Base-by-base conservation (phyloP, 2,888 invertebrate species). In the Cloeon dipterum region DNA sequence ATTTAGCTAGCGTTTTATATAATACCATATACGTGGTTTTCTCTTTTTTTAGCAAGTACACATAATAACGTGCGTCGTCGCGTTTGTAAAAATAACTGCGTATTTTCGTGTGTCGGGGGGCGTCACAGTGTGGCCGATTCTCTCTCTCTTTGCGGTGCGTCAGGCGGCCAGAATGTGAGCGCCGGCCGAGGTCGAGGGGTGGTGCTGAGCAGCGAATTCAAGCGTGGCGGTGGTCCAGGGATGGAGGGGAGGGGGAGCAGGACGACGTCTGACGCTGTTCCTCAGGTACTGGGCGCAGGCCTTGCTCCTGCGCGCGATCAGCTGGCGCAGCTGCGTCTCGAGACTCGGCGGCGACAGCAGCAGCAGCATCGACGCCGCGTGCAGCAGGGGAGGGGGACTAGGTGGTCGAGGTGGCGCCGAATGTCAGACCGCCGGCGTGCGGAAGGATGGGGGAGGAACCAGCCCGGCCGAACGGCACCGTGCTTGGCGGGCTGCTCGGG, bases 371-470 rank as follows among this genome's bases (percentile, higher is more conserved):
- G 21, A 21, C 21, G 21, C 21, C 8, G 56, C 49, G 41, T 57
- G 53, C 46, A 48, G 35, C 19, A 51, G 45, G 49, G 49, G 48
- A 50, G 57, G 43, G 53, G 62, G 58, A 51, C 59, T 60, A 56
- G 59, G 59, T 57, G 62, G 59, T 58, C 62, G 63, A 57, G 63
- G 61, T 58, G 58, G 61, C 62, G 69, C 72, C 76, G 74, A 71
- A 70, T 72, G 76, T 78, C 76, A 78, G 68, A 78, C 77, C 63
- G 66, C 68, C 73, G 69, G 63, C 72, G 69, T 54, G 75, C 75
- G 65, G 74, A 76, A 54, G 29, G 5, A 29, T 29, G 7, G 29
- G 7, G 29, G 29, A n/a, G n/a, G n/a, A n/a, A n/a, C n/a, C n/a
- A 29, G 29, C 75, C 68, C 55, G 75, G 75, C 74, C 57, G 77